Evolutionary conservation across 2,113 vertebrate genomes (phyloP).

Genomic region (Hyperopisus bebe): DNA sequence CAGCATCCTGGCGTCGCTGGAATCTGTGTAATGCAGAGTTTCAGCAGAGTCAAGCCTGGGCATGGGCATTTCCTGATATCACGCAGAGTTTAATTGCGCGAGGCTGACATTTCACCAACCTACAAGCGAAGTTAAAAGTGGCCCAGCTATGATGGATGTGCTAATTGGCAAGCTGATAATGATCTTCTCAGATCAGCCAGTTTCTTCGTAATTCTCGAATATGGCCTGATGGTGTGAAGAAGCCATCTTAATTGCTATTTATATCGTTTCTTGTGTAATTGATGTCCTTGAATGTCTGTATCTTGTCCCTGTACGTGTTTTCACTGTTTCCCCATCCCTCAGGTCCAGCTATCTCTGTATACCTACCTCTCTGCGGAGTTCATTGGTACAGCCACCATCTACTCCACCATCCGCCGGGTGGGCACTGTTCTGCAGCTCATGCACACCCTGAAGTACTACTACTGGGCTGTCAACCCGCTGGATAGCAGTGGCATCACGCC

Average conservation of each 20-base stretch:
- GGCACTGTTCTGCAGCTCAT: conserved; percentile 96
- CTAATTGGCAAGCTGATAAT: not conserved
- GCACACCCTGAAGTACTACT: conserved; percentile 98
- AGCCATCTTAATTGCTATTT: not conserved
- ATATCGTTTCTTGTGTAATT: not conserved
- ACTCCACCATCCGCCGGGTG: conserved; percentile 91
- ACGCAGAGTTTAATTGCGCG: not conserved
- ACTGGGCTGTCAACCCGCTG: conserved; percentile 92
- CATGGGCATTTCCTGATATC: not conserved
- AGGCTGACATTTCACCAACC: not conserved
- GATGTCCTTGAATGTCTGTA: conserved; percentile 28
- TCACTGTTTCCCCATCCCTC: conserved; percentile 16
- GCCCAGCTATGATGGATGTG: not conserved
- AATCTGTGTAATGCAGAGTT: not conserved
- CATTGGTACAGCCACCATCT: conserved; percentile 97
- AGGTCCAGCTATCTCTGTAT: conserved; percentile 95
- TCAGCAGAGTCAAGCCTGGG: not conserved
- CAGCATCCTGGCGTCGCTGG: not conserved
- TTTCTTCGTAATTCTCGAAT: not conserved
- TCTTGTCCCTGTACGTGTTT: not conserved
- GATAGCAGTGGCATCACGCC: conserved; percentile 91
- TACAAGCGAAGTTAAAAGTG: not conserved
- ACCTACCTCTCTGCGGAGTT: conserved; percentile 97
- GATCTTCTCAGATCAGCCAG: not conserved
- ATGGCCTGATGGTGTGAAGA: not conserved